Base-by-base conservation (phyloP, 2,797 vertebrate species). In the Sphaeramia orbicularis region DNA sequence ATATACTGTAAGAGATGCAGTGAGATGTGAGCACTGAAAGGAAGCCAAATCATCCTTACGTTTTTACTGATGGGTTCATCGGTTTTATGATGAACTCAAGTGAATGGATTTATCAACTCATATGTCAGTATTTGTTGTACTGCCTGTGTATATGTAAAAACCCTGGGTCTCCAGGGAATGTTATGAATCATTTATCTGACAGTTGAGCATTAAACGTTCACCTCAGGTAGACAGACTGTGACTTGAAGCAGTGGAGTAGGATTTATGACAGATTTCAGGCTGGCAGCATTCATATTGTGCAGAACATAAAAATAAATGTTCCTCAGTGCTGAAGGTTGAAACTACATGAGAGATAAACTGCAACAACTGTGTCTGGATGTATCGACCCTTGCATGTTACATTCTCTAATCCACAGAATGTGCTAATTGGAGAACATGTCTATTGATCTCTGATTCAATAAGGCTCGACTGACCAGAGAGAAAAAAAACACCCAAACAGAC, bases 1-100 rank as follows among this genome's bases (percentile, higher is more conserved):
- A 84, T 84, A 71, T 83, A 77, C 50, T 49, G 57, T 75, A 57
- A 77, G 65, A 64, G 76, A 82, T 74, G 59, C 59, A 63, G 27
- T 55, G 58, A 66, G 68, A 72, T 3, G 14, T 38, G 64, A 73
- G 59, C 36, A 30, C 37, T 37, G 62, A 62, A 27, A 40, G 24
- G 47, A 78, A 74, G 74, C 15, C n/a, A n/a, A 15, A 7, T 50
- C 54, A 54, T 47, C 54, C 55, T 75, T 54, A 66, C 68, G 48
- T 70, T 69, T 54, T 48, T 30, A 56, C 48, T 67, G 60, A 52
- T 65, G 40, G 42, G 35, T 73, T 76, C 37, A 69, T 12, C 36
- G 32, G 4, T 60, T 77, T 64, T 16, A 36, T 58, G 54, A 71
- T 43, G 3, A 49, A 66, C 53, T 68, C 14, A 54, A 44, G 8